phyloP scores from a whole-genome alignment of 2,113 vertebrate species.

The Rana temporaria region DNA sequence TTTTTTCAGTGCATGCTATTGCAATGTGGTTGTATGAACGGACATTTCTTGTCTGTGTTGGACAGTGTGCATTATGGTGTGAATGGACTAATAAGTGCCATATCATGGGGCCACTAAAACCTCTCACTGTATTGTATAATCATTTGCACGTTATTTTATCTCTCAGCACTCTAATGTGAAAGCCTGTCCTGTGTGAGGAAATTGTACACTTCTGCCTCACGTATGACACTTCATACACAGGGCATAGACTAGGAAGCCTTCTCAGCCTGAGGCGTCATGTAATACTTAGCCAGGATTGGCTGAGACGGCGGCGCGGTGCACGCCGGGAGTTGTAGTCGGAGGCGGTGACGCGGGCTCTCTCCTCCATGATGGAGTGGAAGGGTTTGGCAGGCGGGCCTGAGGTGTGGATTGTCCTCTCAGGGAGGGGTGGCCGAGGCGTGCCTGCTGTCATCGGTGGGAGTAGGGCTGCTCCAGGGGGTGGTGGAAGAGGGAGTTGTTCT shows the following conservation, averaged over 20 bases:
- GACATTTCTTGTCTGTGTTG: too few species aligned
- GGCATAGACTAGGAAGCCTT: not conserved
- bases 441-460: conserved; percentile 51
- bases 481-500: conserved; percentile 47
- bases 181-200: not conserved
- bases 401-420: conserved; percentile 23
- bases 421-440: conserved; percentile 35
- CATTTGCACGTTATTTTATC: too few species aligned
- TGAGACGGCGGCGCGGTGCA: not conserved
- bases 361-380: conserved; percentile 20
- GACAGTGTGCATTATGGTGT: too few species aligned
- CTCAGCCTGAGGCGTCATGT: not conserved
- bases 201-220: not conserved
- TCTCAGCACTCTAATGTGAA: too few species aligned
- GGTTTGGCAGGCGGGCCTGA: conserved; percentile 34
- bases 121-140: too few species aligned
- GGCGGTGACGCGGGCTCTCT: not conserved
- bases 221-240: not conserved
- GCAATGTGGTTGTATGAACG: too few species aligned
- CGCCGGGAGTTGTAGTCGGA: conserved; percentile 35
- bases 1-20: too few species aligned
- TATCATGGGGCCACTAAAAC: too few species aligned
- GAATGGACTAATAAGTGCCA: too few species aligned
- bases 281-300: not conserved
- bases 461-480: conserved; percentile 46